Evolutionary conservation across 2,113 vertebrate species (phyloP).

Genomic region (Plestiodon gilberti): DNA sequence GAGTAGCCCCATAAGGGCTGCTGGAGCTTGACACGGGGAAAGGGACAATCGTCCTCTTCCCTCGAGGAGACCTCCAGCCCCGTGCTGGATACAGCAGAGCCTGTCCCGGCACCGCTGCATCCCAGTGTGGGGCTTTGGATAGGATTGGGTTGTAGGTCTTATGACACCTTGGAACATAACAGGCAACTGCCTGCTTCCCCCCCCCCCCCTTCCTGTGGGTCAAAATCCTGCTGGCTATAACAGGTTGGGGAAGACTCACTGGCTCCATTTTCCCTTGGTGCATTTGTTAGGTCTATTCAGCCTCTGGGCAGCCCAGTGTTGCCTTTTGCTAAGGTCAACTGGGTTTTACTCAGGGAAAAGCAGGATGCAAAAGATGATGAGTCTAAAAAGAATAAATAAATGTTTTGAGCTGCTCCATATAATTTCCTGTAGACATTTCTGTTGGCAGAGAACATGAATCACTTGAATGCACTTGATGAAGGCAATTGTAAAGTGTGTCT

Average conservation of each 20-base stretch:
- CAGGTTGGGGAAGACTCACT: neutral
- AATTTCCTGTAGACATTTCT: neutral
- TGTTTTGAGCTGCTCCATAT: neutral
- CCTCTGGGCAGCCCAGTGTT: neutral
- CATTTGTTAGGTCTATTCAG: neutral
- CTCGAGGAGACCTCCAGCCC: too few species aligned
- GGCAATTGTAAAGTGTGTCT: slow-evolving; percentile 30
- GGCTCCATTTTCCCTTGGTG: neutral
- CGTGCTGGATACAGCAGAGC: too few species aligned
- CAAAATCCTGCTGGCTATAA: neutral
- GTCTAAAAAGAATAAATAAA: neutral
- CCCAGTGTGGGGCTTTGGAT: too few species aligned
- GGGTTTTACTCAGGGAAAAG: neutral
- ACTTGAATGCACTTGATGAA: slow-evolving; percentile 37
- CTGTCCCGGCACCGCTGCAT: too few species aligned
- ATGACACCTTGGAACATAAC: too few species aligned
- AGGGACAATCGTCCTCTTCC: too few species aligned
- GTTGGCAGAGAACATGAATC: slow-evolving; percentile 10
- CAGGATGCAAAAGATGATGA: neutral
- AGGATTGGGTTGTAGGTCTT: too few species aligned
- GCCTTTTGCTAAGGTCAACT: neutral
- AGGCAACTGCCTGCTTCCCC: neutral
- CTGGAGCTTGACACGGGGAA: too few species aligned
- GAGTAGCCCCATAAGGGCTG: too few species aligned
- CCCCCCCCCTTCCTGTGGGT: neutral